Percentiles rank a stretch among this genome's conserved stretches.
These are phyloP conservation scores for Stenichneumon culpator DNA, from an alignment of 2,888 invertebrate species.

Conservation along the genomic window DNA sequence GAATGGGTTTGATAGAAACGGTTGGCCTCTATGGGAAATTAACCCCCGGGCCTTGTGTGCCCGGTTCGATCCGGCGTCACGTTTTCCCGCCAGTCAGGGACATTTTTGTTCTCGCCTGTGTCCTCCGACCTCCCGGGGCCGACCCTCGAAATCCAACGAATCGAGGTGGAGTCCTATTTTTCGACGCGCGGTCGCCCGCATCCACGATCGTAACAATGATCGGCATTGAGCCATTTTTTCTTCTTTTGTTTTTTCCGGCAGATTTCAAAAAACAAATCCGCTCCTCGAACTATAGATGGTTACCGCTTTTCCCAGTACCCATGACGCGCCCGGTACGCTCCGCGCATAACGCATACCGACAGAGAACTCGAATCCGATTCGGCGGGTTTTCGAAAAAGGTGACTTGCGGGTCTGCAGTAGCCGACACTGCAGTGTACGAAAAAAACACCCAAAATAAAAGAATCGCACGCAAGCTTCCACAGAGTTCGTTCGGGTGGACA, in stretches of 20 bases:
- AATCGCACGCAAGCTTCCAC: constrained; percentile 4
- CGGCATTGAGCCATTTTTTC: constrained; percentile 36
- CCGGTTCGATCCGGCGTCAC: constrained; percentile 68
- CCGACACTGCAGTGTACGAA: constrained; percentile 8
- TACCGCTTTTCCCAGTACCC: constrained; percentile 23
- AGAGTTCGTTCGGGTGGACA: constrained; percentile 16
- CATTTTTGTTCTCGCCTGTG: constrained; percentile 65
- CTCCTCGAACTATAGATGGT: constrained; percentile 41
- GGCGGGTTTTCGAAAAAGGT: constrained; percentile 39
- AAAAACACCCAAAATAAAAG: constrained; percentile 22
- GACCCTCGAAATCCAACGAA: constrained; percentile 27
- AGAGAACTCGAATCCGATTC: constrained; percentile 49
- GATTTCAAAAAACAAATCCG: constrained; percentile 61
- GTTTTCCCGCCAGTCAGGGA: constrained; percentile 75
- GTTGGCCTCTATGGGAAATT: constrained; percentile 77
- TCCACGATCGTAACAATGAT: constrained; percentile 65
- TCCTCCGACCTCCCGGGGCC: constrained; percentile 10
- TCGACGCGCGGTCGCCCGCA: constrained; percentile 56
- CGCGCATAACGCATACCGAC: constrained; percentile 50
- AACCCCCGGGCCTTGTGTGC: constrained; percentile 72
- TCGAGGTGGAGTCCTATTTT: constrained; percentile 37
- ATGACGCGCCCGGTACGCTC: constrained; percentile 33
- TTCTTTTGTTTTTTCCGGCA: constrained; percentile 52
- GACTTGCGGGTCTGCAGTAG: constrained; percentile 18
- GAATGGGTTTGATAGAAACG: constrained; percentile 81